These are phyloP conservation scores for Tetanocera ferruginea DNA, from an alignment of 2,888 invertebrate species.

Conservation along the genomic window DNA sequence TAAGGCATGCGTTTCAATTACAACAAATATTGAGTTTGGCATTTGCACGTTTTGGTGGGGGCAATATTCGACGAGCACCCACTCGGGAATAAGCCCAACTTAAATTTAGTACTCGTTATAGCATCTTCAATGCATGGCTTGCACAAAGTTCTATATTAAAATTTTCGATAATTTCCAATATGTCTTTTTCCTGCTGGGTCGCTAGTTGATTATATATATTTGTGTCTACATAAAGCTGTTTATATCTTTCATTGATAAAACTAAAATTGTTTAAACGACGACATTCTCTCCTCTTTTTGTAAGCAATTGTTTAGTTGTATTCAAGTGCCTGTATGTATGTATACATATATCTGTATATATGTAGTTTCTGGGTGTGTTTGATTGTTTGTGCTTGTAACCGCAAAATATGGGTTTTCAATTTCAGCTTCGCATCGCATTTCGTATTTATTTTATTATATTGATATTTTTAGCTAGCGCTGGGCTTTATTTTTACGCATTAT, in stretches of 20 bases:
- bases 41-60: not conserved
- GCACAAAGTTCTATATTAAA: too few relatives aligned
- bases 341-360: not conserved
- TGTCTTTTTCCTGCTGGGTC: too few relatives aligned
- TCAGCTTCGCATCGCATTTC: not conserved
- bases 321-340: not conserved
- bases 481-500: not conserved
- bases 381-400: not conserved
- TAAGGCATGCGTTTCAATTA: conserved; percentile 4
- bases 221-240: not conserved
- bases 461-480: too few relatives aligned
- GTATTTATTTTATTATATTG: too few relatives aligned
- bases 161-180: too few relatives aligned
- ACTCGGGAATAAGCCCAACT: too few relatives aligned
- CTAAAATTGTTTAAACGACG: not conserved
- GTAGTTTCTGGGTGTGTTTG: not conserved
- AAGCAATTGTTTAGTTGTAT: not conserved
- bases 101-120: too few relatives aligned
- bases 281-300: not conserved
- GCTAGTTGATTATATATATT: not conserved
- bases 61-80: not conserved
- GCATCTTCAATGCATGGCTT: too few relatives aligned
- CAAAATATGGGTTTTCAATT: conserved; percentile 10
- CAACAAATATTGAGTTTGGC: not conserved
- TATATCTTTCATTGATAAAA: not conserved